These are phyloP conservation scores for Drosophila falleni DNA, from an alignment of 2,888 invertebrate species.

Conservation along the genomic window DNA sequence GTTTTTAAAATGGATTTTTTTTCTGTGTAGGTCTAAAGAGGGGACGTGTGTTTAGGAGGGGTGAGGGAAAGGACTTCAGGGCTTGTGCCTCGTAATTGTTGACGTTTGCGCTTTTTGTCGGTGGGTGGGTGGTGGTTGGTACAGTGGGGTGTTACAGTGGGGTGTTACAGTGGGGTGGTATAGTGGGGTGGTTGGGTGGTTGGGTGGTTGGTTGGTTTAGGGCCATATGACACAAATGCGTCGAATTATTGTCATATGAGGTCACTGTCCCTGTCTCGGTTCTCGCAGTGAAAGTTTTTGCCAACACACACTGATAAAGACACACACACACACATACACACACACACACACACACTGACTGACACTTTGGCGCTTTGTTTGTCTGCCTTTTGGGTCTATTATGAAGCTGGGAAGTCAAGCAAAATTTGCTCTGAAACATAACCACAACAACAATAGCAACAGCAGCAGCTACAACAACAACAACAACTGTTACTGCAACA, in stretches of 20 bases:
- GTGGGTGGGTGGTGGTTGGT: slow-evolving; percentile 15
- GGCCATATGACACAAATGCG: slow-evolving; percentile 76
- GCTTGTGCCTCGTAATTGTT: slow-evolving; percentile 68
- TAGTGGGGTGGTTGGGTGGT: background rate
- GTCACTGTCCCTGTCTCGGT: slow-evolving; percentile 75
- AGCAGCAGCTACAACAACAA: background rate
- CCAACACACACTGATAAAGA: slow-evolving; percentile 9
- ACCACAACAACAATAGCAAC: slow-evolving; percentile 34
- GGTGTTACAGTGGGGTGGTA: background rate
- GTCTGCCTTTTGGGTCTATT: slow-evolving; percentile 39
- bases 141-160: background rate
- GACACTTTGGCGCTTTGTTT: slow-evolving; percentile 33
- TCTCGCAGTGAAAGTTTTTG: slow-evolving; percentile 72
- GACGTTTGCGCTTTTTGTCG: slow-evolving; percentile 75
- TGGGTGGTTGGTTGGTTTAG: slow-evolving; percentile 1
- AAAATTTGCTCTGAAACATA: slow-evolving; percentile 52
- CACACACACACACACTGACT: background rate
- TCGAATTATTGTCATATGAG: slow-evolving; percentile 81
- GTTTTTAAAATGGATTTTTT: too few species aligned
- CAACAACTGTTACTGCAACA: slow-evolving; percentile 3
- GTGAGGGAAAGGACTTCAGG: slow-evolving; percentile 4
- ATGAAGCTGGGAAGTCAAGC: slow-evolving; percentile 63
- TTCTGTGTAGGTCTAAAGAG: slow-evolving; percentile 26
- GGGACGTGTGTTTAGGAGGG: background rate
- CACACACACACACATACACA: slow-evolving; percentile 7